Base-by-base conservation (phyloP, 2,113 vertebrate genomes). In the Furnarius figulus region DNA sequence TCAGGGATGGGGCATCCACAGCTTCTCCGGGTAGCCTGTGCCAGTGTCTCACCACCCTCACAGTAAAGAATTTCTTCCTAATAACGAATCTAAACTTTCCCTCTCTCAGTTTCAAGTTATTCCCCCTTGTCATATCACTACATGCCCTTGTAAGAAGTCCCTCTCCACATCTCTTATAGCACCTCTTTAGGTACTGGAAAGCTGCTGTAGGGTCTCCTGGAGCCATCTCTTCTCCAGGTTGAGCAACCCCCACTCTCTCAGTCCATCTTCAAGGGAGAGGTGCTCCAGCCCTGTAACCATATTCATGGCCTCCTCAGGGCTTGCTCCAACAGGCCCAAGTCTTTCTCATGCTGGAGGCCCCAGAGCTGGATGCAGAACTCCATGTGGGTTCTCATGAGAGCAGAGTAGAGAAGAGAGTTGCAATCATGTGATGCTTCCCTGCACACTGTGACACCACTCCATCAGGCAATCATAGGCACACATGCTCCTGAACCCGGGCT, bases 361-460 rank as follows among this genome's bases (percentile, higher is more conserved):
- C n/a, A 68, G 75, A 86, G 14, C 10, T 61, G 67, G 52, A 20
- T 21, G 46, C 52, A 59, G 17, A 15, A 33, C 30, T 37, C 25
- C 52, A 24, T 4, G 22, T 49, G 47, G 40, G 12, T 9, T 62
- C 55, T 55, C 35, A 18, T 4, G 8, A 49, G 53, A 33, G n/a
- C 0, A 2, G 35, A 76, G n/a, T 33, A 5, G 40, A 27, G 8
- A 21, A 18, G 9, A 50, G 33, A 24, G 37, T 37, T 10, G 10
- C 35, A 52, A n/a, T 7, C 33, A n/a, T 9, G 42, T 0, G 0
- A 15, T 71, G 37, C 22, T 92, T 7, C 37, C 6, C 40, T 53
- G 24, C 28, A 39, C 0, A 0, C 47, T 83, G 44, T 0, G 0
- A 30, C 47, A 68, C 15, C 5, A 18, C 16, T n/a, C 28, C 15